phyloP scores from a whole-genome alignment of 2,888 invertebrate species.

The Drosophila falleni region DNA sequence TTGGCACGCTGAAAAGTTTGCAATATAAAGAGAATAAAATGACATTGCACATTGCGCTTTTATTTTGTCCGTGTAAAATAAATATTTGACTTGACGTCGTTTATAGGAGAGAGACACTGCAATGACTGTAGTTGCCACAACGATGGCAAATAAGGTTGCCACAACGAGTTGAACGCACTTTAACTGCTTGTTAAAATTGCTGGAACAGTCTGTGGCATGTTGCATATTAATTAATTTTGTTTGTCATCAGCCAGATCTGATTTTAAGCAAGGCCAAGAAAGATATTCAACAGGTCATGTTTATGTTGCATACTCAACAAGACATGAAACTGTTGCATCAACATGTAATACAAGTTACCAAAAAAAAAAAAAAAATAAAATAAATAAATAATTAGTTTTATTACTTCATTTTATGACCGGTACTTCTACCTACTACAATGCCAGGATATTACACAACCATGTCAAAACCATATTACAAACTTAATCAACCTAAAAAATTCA shows the following conservation, averaged over 20 bases:
- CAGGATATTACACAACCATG: too few relatives aligned
- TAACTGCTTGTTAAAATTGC: conserved; percentile 2
- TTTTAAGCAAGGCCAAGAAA: neutral
- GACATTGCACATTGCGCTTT: conserved; percentile 41
- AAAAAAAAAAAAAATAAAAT: neutral
- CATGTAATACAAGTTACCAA: too few relatives aligned
- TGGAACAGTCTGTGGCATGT: neutral
- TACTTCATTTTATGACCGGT: too few relatives aligned
- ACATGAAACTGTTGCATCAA: neutral
- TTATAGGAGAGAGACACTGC: conserved; percentile 13
- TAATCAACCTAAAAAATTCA: too few relatives aligned
- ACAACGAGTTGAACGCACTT: neutral
- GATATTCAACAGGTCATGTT: too few relatives aligned
- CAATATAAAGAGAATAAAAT: conserved; percentile 15
- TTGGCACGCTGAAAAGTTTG: conserved; percentile 15
- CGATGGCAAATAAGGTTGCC: conserved; percentile 1
- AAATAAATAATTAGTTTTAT: too few relatives aligned
- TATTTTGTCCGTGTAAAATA: conserved; percentile 29
- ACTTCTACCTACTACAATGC: too few relatives aligned
- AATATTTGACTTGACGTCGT: conserved; percentile 33
- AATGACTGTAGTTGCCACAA: neutral
- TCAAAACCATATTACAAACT: too few relatives aligned
- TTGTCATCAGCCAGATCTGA: neutral
- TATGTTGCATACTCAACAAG: neutral
- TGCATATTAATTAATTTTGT: conserved; percentile 5